Evolutionary conservation across 2,113 vertebrate genomes (phyloP).

Genomic region (Cricetomys ansorgei): DNA sequence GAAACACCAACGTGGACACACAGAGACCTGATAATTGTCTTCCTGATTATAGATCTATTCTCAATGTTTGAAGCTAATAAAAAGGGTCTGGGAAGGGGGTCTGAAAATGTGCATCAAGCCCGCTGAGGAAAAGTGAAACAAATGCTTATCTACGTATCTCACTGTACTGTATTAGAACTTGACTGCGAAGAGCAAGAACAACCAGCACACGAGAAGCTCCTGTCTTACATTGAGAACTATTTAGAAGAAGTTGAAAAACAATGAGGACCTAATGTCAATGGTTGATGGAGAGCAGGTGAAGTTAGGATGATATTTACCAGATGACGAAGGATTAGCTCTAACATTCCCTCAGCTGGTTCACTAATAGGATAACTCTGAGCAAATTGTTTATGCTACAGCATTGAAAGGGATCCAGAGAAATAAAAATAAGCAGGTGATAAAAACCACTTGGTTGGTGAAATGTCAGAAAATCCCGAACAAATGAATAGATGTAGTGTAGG

Average conservation of each 20-base stretch:
- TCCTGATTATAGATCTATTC: slow-evolving; percentile 58
- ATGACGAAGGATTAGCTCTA: neutral
- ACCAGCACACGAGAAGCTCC: neutral
- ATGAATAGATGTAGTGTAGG: neutral
- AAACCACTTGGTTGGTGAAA: slow-evolving; percentile 5
- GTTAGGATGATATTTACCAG: neutral
- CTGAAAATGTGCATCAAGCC: neutral
- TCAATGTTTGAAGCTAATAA: slow-evolving; percentile 36
- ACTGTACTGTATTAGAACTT: neutral
- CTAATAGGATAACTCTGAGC: neutral
- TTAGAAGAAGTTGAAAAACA: neutral
- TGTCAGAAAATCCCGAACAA: neutral
- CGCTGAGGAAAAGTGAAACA: neutral
- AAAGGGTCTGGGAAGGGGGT: neutral
- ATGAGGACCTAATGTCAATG: neutral
- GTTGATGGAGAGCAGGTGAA: neutral
- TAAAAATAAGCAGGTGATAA: neutral
- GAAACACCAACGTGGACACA: slow-evolving; percentile 55
- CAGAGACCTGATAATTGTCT: slow-evolving; percentile 54
- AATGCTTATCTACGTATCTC: neutral
- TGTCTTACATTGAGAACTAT: neutral
- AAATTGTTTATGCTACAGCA: neutral
- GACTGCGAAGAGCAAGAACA: neutral
- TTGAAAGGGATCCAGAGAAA: neutral
- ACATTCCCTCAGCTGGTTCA: neutral